Conservation (phyloP, 2,113 vertebrate genomes). For the Pterophyllum scalare region DNA sequence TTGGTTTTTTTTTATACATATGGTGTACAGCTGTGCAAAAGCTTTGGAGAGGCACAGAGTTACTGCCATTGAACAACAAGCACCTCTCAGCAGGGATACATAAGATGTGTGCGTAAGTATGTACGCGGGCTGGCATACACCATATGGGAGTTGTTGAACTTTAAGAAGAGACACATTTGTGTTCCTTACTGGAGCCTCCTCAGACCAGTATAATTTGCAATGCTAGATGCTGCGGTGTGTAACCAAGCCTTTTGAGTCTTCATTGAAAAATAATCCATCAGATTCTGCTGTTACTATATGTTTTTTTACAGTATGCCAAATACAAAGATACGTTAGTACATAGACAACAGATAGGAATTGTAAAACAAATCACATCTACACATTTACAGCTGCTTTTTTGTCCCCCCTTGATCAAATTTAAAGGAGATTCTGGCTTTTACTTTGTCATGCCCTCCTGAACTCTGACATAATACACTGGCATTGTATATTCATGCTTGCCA, state of each 20-base stretch:
- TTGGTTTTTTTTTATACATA: slow-evolving; percentile 68
- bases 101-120: slow-evolving; percentile 6
- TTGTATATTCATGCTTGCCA: slow-evolving; percentile 25
- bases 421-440: neutral
- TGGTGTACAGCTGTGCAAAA: slow-evolving; percentile 70
- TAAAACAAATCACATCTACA: neutral
- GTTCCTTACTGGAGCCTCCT: slow-evolving; percentile 12
- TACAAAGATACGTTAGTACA: neutral
- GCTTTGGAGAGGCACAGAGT: slow-evolving; percentile 44
- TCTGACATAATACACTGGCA: slow-evolving; percentile 43
- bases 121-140: slow-evolving; percentile 20
- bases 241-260: neutral
- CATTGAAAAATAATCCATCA: neutral
- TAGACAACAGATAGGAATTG: neutral
- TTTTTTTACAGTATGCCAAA: neutral
- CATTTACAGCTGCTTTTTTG: neutral
- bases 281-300: neutral
- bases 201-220: neutral
- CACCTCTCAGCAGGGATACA: slow-evolving; percentile 31
- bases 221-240: neutral
- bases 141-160: slow-evolving; percentile 41
- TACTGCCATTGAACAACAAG: slow-evolving; percentile 66
- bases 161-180: slow-evolving; percentile 35
- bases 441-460: slow-evolving; percentile 3
- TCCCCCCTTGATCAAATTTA: slow-evolving; percentile 1